phyloP scores from a whole-genome alignment of 1,140 invertebrate species.

The Colletes gigas region DNA sequence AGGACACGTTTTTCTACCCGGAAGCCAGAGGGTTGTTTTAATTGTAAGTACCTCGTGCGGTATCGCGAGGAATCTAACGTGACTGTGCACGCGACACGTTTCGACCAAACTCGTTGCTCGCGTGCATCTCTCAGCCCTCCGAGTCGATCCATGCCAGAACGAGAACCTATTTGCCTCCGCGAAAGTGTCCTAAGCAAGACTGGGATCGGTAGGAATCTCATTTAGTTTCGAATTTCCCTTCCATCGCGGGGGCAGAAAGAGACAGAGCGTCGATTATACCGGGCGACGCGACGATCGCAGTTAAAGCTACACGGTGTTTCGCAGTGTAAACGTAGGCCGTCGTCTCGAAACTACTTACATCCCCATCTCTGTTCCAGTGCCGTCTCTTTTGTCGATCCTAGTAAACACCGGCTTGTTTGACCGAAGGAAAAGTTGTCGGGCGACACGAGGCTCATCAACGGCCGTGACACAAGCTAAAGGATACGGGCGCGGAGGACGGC shows the following conservation, averaged over 20 bases:
- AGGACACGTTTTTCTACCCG: too few species aligned
- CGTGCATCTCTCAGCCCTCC: background rate
- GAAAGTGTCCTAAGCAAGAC: constrained; percentile 23
- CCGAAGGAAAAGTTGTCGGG: constrained; percentile 46
- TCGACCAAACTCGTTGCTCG: background rate
- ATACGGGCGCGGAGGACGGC: background rate
- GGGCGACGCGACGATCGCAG: constrained; percentile 18
- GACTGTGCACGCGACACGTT: too few species aligned
- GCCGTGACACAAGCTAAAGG: background rate
- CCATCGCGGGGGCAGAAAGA: background rate
- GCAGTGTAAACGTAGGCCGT: constrained; percentile 32
- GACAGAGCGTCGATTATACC: constrained; percentile 23
- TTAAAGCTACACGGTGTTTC: constrained; percentile 29
- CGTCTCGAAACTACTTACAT: constrained; percentile 44
- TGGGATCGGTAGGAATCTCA: constrained; percentile 21
- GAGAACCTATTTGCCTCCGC: background rate
- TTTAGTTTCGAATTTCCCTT: constrained; percentile 39
- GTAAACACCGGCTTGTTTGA: constrained; percentile 58
- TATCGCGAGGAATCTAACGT: too few species aligned
- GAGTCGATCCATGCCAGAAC: background rate
- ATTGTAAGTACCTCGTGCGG: too few species aligned
- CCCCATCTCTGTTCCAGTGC: background rate
- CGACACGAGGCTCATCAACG: constrained; percentile 28
- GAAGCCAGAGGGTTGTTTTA: too few species aligned
- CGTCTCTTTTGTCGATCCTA: constrained; percentile 14